These are phyloP conservation scores for Sebastes kiyomatsui DNA, from an alignment of 2,797 vertebrate genomes.

Conservation along the genomic window DNA sequence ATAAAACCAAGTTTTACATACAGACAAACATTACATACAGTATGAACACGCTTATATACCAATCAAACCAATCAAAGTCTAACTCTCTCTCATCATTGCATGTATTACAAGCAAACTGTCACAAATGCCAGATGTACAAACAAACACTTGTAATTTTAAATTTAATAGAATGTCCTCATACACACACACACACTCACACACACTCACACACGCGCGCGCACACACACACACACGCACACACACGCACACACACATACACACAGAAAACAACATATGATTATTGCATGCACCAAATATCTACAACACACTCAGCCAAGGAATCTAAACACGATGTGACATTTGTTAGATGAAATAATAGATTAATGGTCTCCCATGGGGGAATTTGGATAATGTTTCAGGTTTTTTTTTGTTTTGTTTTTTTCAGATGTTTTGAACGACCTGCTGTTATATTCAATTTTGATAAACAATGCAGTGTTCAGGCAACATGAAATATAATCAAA, in stretches of 20 bases:
- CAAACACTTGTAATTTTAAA: not conserved
- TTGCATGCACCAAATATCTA: conserved; percentile 1
- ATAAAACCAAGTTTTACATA: not conserved
- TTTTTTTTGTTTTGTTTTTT: not conserved
- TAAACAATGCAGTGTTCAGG: conserved; percentile 20
- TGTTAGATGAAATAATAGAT: conserved; percentile 38
- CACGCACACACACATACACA: not conserved
- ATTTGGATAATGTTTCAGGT: conserved; percentile 36
- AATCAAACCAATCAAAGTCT: not conserved
- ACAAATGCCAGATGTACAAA: not conserved
- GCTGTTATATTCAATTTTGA: conserved; percentile 30
- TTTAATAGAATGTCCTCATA: not conserved
- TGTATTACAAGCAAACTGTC: not conserved
- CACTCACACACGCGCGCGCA: not conserved
- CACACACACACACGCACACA: not conserved
- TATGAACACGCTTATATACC: not conserved
- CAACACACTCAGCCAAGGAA: conserved; percentile 18
- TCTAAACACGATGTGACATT: conserved; percentile 34
- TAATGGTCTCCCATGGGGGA: conserved; percentile 31
- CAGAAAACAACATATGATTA: not conserved
- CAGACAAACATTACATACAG: no score
- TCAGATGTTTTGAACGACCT: conserved; percentile 24
- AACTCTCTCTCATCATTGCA: not conserved
- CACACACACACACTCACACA: not conserved
- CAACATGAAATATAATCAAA: conserved; percentile 25